A percentile compares a stretch with the other conserved stretches of the same genome.
Evolutionary conservation across 2,888 invertebrate species (phyloP).

Genomic region (Drosophila formosana): DNA sequence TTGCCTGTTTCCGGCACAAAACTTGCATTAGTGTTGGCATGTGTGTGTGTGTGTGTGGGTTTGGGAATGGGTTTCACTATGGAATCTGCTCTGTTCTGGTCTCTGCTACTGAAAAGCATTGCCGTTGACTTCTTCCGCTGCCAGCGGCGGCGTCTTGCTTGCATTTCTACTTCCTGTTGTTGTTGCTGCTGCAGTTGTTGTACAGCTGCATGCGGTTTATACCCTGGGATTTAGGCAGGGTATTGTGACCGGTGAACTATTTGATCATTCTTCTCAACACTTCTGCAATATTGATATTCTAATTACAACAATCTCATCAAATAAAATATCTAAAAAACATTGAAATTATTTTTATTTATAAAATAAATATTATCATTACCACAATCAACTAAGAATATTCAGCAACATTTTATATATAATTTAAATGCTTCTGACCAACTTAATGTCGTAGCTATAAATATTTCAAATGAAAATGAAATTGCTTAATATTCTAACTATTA

Average conservation of each 20-base stretch:
- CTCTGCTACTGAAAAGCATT: constrained; percentile 47
- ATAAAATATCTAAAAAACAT: no score
- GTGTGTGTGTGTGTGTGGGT: constrained; percentile 29
- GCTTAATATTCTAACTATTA: no score
- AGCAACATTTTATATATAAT: no score
- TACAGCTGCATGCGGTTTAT: constrained; percentile 57
- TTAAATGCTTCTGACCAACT: no score
- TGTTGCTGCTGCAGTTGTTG: constrained; percentile 48
- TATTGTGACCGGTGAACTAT: background rate
- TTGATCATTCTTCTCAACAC: background rate
- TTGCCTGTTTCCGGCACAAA: constrained; percentile 84
- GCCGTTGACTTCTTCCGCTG: constrained; percentile 84
- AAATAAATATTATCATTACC: no score
- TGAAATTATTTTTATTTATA: no score
- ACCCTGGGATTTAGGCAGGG: constrained; percentile 20
- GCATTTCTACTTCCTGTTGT: constrained; percentile 75
- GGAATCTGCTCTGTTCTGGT: constrained; percentile 50
- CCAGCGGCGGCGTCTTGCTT: constrained; percentile 80
- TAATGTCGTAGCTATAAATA: no score
- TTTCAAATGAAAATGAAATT: no score
- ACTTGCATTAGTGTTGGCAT: constrained; percentile 78
- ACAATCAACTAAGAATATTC: no score
- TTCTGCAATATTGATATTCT: no score
- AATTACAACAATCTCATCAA: no score
- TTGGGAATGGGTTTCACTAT: constrained; percentile 45